Evolutionary conservation across 1,140 invertebrate genomes (phyloP).

Genomic region (Camponotus floridanus): DNA sequence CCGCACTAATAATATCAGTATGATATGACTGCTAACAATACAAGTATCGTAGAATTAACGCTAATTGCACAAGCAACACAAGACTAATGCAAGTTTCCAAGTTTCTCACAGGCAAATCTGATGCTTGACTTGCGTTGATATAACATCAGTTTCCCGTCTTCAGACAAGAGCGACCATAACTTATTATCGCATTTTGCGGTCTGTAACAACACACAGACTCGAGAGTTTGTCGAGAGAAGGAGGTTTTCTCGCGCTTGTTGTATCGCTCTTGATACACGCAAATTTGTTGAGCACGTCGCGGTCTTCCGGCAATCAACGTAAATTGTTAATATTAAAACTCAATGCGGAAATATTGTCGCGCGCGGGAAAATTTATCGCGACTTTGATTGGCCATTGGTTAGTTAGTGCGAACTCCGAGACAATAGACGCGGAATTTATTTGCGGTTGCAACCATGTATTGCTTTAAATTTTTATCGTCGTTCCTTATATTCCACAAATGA

Average conservation of each 20-base stretch:
- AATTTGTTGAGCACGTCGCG: slow-evolving; percentile 40
- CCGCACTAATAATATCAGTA: background rate
- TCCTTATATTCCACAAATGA: slow-evolving; percentile 22
- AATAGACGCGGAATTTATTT: slow-evolving; percentile 49
- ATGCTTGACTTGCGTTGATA: slow-evolving; percentile 58
- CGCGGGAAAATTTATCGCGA: slow-evolving; percentile 49
- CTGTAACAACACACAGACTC: slow-evolving; percentile 54
- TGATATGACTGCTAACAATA: slow-evolving; percentile 8
- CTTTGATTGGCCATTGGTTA: slow-evolving; percentile 57
- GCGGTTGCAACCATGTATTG: slow-evolving; percentile 18
- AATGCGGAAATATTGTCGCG: slow-evolving; percentile 37
- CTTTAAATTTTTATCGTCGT: background rate
- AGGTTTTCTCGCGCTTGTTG: background rate
- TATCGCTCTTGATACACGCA: slow-evolving; percentile 55
- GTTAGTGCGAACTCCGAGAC: slow-evolving; percentile 37
- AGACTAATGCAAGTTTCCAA: slow-evolving; percentile 53
- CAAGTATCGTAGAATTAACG: slow-evolving; percentile 23
- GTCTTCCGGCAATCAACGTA: slow-evolving; percentile 28
- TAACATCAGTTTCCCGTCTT: slow-evolving; percentile 68
- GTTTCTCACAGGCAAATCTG: slow-evolving; percentile 45
- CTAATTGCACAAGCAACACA: slow-evolving; percentile 53
- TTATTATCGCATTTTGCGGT: slow-evolving; percentile 73
- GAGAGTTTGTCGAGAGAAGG: slow-evolving; percentile 39
- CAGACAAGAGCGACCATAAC: slow-evolving; percentile 65
- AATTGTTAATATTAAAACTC: slow-evolving; percentile 48